A percentile compares a stretch with the other conserved stretches of the same genome.
phyloP scores from a whole-genome alignment of 2,888 invertebrate genomes.

The Galeruca laticollis region DNA sequence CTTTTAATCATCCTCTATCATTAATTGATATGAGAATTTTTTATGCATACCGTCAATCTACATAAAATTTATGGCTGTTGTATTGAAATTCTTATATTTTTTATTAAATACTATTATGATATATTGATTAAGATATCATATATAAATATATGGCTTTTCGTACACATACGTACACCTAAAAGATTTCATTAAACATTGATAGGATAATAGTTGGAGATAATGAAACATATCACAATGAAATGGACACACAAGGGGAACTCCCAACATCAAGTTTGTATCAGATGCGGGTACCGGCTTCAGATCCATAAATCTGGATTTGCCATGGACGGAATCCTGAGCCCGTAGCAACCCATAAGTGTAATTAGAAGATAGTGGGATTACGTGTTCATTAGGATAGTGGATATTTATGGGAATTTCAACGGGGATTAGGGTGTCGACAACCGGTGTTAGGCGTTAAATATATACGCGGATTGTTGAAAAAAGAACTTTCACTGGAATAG shows the following conservation, averaged over 20 bases:
- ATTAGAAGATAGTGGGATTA: conserved; percentile 63
- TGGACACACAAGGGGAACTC: conserved; percentile 25
- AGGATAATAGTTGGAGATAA: conserved; percentile 30
- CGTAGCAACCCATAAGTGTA: conserved; percentile 56
- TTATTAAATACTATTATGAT: too few species aligned
- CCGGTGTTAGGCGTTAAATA: conserved; percentile 46
- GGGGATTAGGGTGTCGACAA: conserved; percentile 59
- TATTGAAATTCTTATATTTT: too few species aligned
- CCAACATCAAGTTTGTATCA: conserved; percentile 41
- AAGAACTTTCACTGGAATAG: background rate
- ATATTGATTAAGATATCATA: too few species aligned
- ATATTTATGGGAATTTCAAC: conserved; percentile 59
- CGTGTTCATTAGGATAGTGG: conserved; percentile 61
- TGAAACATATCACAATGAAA: conserved; percentile 36
- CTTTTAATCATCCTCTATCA: too few species aligned
- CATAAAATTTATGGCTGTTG: too few species aligned
- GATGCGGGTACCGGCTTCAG: conserved; percentile 55
- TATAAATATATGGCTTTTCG: background rate
- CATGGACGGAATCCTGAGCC: conserved; percentile 52
- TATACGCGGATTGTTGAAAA: conserved; percentile 18
- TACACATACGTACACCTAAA: background rate
- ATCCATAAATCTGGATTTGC: conserved; percentile 54
- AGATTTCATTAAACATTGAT: conserved; percentile 30
- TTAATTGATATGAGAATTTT: too few species aligned
- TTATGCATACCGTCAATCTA: too few species aligned